phyloP scores from a whole-genome alignment of 2,113 vertebrate species.

The Cephalopterus ornatus region DNA sequence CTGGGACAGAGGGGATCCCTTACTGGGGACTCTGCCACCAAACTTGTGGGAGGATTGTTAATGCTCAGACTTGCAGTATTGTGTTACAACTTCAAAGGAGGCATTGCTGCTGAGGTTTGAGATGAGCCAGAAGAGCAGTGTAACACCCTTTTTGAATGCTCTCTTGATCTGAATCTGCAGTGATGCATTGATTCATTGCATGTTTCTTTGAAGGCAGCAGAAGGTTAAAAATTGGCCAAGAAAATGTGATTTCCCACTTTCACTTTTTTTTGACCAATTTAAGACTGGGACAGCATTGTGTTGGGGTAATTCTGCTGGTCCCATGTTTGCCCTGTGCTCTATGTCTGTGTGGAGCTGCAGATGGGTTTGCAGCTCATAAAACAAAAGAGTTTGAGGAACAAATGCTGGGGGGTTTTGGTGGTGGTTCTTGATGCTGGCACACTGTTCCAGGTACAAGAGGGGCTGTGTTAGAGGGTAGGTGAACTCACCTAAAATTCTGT shows the following conservation, averaged over 20 bases:
- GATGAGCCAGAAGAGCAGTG: not conserved
- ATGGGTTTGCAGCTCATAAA: not conserved
- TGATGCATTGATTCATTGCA: not conserved
- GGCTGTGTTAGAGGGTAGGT: not conserved
- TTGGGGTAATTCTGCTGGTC: not conserved
- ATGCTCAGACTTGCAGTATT: not conserved
- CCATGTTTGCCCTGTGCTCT: accelerated
- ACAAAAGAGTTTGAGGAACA: not conserved
- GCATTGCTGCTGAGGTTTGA: not conserved
- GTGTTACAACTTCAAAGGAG: not conserved
- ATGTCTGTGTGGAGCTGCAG: not conserved
- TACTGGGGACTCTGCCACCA: not conserved
- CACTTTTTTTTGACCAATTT: not conserved
- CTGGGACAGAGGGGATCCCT: not conserved
- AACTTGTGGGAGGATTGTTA: not conserved
- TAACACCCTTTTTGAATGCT: not conserved
- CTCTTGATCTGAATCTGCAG: not conserved
- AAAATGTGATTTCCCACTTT: not conserved
- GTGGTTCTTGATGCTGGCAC: not conserved
- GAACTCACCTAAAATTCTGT: not conserved
- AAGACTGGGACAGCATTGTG: not conserved
- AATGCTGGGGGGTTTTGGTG: not conserved
- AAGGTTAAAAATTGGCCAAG: not conserved
- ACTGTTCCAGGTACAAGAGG: not conserved
- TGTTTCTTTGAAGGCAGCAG: not conserved